Base-by-base conservation (phyloP, 2,797 vertebrate species). In the Chelidonichthys spinosus region DNA sequence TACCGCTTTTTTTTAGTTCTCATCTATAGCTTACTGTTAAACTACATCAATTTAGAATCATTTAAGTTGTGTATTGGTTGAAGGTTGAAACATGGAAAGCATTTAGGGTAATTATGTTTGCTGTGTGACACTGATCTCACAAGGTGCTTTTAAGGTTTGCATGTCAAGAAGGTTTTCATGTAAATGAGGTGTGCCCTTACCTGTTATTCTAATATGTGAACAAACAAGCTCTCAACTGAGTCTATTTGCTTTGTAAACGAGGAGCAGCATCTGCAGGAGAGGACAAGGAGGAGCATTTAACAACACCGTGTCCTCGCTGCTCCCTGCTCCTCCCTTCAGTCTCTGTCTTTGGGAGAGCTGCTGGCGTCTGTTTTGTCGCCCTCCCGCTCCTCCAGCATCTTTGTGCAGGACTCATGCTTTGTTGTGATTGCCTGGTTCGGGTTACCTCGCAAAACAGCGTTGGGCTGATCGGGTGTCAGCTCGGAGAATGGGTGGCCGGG, bases 381-480 rank as follows among this genome's bases (percentile, higher is more conserved):
- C 68, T 81, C 80, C 43, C 10, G 50, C 49, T 84, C 72, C 63
- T 82, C 76, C 67, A 80, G 74, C 79, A 83, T 89, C 89, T 93
- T 91, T 92, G 88, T 93, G 83, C 74, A 70, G 81, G 69, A 85
- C 76, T 75, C 65, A 13, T 54, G 79, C 90, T 93, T 94, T 95
- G 93, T 94, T 94, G 87, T 88, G 88, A 92, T 91, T 60, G 84
- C 86, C 62, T 60, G 89, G 87, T 88, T 95, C 87, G 18, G 63
- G 89, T 95, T 95, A 92, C 94, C 63, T 81, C 18, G 63, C 81
- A 76, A 86, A 83, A 69, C 77, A 87, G 82, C 37, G 73, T 78
- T 60, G 63, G 72, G 74, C 39, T 42, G 93, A 94, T 95, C 89
- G 54, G 76, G 81, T 95, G 79, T 93, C 94, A 67, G 71, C 52